These are phyloP conservation scores for Nanger granti DNA, from an alignment of 2,113 vertebrate species.

Conservation along the genomic window DNA sequence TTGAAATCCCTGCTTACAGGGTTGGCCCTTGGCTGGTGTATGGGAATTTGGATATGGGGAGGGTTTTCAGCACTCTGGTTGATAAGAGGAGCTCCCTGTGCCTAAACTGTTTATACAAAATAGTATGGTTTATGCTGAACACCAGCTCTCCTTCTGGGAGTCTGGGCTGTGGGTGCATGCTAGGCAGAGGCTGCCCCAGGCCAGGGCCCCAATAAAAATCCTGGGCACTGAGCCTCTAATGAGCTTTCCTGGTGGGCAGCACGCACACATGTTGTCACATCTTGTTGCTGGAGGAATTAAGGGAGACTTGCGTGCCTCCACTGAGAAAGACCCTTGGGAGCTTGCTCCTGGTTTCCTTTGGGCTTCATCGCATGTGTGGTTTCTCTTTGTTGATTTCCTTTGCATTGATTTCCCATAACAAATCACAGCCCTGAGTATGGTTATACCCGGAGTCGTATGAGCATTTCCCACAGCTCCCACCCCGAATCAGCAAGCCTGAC, in stretches of 20 bases:
- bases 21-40: neutral
- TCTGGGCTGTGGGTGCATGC: neutral
- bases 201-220: neutral
- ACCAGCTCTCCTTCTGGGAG: neutral
- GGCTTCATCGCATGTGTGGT: neutral
- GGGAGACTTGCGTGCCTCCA: too few relatives aligned
- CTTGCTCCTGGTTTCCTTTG: neutral
- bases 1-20: neutral
- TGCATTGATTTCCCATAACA: neutral
- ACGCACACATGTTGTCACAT: neutral
- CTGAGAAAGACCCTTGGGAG: neutral
- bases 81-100: neutral
- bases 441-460: fast-evolving
- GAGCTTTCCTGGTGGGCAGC: neutral
- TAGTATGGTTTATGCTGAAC: neutral
- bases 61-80: neutral
- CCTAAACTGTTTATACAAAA: neutral
- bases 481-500: fast-evolving
- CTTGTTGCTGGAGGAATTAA: neutral
- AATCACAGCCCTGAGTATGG: neutral
- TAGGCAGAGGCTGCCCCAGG: neutral
- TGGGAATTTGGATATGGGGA: neutral
- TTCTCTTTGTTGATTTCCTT: neutral
- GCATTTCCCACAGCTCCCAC: neutral
- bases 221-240: neutral